phyloP scores from a whole-genome alignment of 2,113 vertebrate species.

The Pedionomus torquatus region DNA sequence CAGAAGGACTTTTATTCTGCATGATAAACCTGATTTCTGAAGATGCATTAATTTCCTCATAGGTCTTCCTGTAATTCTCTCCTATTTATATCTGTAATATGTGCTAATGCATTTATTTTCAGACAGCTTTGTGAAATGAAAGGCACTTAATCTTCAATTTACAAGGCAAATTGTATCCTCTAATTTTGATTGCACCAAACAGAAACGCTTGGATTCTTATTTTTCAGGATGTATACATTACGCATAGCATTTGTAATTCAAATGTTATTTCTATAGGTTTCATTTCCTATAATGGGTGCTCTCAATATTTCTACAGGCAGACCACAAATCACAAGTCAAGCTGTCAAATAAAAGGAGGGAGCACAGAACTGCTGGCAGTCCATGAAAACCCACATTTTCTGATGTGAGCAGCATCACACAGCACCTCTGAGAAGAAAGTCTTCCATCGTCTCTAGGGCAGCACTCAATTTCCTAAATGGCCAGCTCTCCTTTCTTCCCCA shows the following conservation, averaged over 20 bases:
- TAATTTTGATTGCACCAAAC: background rate
- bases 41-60: background rate
- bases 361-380: background rate
- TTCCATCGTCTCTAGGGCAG: no score
- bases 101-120: background rate
- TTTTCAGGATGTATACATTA: background rate
- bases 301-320: background rate
- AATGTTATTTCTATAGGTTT: background rate
- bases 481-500: background rate
- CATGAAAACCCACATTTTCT: background rate
- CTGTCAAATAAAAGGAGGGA: background rate
- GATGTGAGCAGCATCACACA: background rate
- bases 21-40: background rate
- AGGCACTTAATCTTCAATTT: background rate
- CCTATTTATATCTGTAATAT: background rate
- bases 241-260: background rate
- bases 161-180: background rate
- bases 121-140: background rate
- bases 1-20: background rate
- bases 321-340: background rate
- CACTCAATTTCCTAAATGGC: fast-evolving
- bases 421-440: background rate
- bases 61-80: background rate
- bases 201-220: background rate
- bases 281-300: background rate